Conservation (phyloP, 2,113 vertebrate species). For the Psammodynastes pulverulentus region DNA sequence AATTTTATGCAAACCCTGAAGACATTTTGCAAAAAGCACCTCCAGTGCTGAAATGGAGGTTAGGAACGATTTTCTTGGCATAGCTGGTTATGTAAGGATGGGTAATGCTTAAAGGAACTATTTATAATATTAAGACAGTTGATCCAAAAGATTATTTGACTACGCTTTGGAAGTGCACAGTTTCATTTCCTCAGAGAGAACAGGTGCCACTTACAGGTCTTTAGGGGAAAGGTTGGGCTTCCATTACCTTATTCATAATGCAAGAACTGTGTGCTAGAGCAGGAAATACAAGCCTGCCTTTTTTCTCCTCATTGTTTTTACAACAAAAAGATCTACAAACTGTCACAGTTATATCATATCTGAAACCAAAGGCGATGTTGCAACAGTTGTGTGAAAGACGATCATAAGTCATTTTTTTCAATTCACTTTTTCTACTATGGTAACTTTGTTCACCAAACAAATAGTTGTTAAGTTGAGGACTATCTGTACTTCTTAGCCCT, state of each 20-base stretch:
- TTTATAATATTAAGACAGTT: rapidly evolving
- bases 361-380: background rate
- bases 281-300: background rate
- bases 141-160: background rate
- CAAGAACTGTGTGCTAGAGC: background rate
- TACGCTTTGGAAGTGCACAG: background rate
- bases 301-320: background rate
- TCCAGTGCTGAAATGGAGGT: background rate
- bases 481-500: background rate
- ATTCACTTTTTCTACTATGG: background rate
- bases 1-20: background rate
- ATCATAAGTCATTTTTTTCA: background rate
- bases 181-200: background rate
- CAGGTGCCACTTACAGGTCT: background rate
- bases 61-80: background rate
- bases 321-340: slow-evolving; percentile 5
- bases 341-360: background rate
- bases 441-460: background rate
- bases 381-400: background rate
- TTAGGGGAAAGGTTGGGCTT: background rate
- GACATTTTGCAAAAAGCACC: background rate
- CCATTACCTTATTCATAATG: background rate
- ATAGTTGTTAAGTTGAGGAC: background rate
- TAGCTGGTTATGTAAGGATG: background rate
- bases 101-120: background rate